Evolutionary conservation across 2,797 vertebrate species (phyloP).

Genomic region (Semaprochilodus insignis): DNA sequence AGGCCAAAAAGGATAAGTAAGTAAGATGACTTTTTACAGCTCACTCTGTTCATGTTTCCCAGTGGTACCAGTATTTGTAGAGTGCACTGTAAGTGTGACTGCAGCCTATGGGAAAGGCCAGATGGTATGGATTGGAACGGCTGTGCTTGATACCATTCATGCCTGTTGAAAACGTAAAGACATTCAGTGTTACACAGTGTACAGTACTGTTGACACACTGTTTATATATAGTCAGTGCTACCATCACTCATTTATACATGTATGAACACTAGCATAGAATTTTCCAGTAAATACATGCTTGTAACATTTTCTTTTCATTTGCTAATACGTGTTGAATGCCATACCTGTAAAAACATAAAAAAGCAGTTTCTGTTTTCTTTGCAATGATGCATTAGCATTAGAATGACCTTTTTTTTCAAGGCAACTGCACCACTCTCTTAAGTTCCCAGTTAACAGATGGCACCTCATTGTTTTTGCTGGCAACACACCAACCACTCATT

Average conservation of each 20-base stretch:
- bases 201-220: background rate
- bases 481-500: conserved; percentile 47
- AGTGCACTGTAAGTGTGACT: background rate
- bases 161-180: background rate
- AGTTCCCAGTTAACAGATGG: conserved; percentile 61
- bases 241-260: conserved; percentile 5
- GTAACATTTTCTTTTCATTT: background rate
- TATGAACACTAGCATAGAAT: conserved; percentile 4
- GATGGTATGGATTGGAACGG: background rate
- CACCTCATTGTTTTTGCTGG: conserved; percentile 61
- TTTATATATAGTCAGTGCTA: background rate
- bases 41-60: no score
- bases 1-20: no score
- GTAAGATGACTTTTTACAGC: no score
- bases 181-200: conserved; percentile 3
- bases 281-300: conserved; percentile 11
- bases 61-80: no score
- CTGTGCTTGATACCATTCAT: background rate
- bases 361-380: conserved; percentile 35
- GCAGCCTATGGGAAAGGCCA: background rate
- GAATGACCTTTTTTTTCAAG: conserved; percentile 50
- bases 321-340: background rate
- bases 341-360: conserved; percentile 1
- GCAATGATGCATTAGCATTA: conserved; percentile 35
- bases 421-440: conserved; percentile 49